These are phyloP conservation scores for Polia nebulosa DNA, from an alignment of 2,888 invertebrate species.

Conservation along the genomic window DNA sequence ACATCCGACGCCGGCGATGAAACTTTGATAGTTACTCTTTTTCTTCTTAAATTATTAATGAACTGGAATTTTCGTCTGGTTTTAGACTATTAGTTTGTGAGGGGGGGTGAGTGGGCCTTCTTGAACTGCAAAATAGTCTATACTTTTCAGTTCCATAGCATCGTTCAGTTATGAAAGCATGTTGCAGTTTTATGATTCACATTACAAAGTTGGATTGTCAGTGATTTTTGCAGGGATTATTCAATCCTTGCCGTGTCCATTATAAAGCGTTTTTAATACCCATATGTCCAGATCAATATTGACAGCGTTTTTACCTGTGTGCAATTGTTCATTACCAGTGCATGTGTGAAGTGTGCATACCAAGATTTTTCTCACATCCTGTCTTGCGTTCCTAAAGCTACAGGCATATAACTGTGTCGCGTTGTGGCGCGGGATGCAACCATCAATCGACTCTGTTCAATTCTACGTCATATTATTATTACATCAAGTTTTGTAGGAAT, in stretches of 20 bases:
- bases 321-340: no score
- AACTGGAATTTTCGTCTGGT: constrained; percentile 60
- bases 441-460: no score
- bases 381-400: not conserved
- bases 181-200: not conserved
- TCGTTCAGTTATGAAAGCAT: not conserved
- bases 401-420: no score
- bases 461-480: no score
- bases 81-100: constrained; percentile 49
- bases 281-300: no score
- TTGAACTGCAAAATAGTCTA: not conserved
- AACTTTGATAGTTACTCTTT: constrained; percentile 77
- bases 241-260: no score
- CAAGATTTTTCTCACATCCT: not conserved
- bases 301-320: no score
- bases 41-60: constrained; percentile 71
- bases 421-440: no score
- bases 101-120: not conserved
- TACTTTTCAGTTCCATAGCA: constrained; percentile 1
- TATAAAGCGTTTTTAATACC: no score
- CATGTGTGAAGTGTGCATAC: not conserved
- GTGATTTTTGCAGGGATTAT: no score
- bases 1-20: constrained; percentile 67
- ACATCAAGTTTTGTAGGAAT: no score
- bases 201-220: not conserved